phyloP scores from a whole-genome alignment of 2,113 vertebrate genomes.

The Naja naja region DNA sequence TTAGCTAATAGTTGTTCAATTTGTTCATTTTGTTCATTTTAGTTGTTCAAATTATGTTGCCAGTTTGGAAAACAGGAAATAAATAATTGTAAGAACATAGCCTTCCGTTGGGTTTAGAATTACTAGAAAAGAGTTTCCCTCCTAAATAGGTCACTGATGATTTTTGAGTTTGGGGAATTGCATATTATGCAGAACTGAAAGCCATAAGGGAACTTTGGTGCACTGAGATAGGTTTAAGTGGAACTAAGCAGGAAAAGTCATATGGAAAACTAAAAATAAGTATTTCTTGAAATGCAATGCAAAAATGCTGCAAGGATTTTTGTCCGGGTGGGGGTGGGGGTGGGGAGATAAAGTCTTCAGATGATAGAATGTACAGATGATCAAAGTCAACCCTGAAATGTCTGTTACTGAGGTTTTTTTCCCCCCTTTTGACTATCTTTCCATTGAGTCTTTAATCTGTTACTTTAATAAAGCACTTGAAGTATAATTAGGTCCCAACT shows the following conservation, averaged over 20 bases:
- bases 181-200: background rate
- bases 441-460: background rate
- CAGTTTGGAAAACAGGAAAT: background rate
- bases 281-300: slow-evolving; percentile 34
- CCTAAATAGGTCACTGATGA: background rate
- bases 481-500: background rate
- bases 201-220: slow-evolving; percentile 16
- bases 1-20: background rate
- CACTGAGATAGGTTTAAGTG: slow-evolving; percentile 5
- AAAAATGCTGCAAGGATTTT: slow-evolving; percentile 24
- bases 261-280: slow-evolving; percentile 8
- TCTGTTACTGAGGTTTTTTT: background rate
- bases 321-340: background rate
- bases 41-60: background rate
- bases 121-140: background rate
- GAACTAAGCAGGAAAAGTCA: slow-evolving; percentile 42
- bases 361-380: slow-evolving; percentile 31
- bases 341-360: slow-evolving; percentile 33
- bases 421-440: accelerated
- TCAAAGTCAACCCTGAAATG: background rate
- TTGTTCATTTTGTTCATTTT: no score
- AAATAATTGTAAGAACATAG: background rate
- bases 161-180: background rate
- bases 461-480: background rate
- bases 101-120: accelerated